phyloP scores from a whole-genome alignment of 2,888 invertebrate species.

The Pogonocherus hispidulus region DNA sequence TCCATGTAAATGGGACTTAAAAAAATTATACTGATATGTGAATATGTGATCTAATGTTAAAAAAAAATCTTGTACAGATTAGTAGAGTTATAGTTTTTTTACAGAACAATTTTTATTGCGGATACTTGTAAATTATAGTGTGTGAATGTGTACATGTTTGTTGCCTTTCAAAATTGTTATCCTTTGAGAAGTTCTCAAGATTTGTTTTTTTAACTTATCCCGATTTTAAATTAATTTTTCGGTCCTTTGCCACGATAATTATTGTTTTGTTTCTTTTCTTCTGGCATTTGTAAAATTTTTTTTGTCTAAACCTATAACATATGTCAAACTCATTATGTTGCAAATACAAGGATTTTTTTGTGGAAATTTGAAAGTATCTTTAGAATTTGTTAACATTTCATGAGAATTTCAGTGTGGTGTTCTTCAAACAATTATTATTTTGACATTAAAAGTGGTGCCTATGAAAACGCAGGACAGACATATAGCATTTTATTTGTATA shows the following conservation, averaged over 20 bases:
- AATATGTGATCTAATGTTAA: conserved; percentile 56
- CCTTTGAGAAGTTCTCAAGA: conserved; percentile 18
- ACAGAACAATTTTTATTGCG: conserved; percentile 64
- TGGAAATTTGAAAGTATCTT: too few relatives aligned
- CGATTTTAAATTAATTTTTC: conserved; percentile 19
- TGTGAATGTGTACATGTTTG: conserved; percentile 58
- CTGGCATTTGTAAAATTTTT: conserved; percentile 39
- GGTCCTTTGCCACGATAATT: conserved; percentile 15
- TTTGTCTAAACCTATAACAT: too few relatives aligned
- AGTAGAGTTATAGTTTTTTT: conserved; percentile 66
- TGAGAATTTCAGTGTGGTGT: too few relatives aligned
- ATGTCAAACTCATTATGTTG: too few relatives aligned
- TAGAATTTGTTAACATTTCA: too few relatives aligned
- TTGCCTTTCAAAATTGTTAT: conserved; percentile 43
- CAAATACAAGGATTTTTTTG: too few relatives aligned
- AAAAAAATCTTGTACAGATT: conserved; percentile 56
- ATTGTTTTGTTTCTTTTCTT: conserved; percentile 42
- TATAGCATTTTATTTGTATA: too few relatives aligned
- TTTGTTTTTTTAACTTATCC: conserved; percentile 26
- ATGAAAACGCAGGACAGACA: too few relatives aligned
- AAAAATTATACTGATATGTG: conserved; percentile 47
- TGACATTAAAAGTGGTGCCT: too few relatives aligned
- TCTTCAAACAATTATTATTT: too few relatives aligned
- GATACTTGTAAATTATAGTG: conserved; percentile 61
- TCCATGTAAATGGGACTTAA: conserved; percentile 30